A percentile compares a stretch with the other conserved stretches of the same genome.
phyloP scores from a whole-genome alignment of 2,113 vertebrate species.

The Ramphastos sulfuratus region DNA sequence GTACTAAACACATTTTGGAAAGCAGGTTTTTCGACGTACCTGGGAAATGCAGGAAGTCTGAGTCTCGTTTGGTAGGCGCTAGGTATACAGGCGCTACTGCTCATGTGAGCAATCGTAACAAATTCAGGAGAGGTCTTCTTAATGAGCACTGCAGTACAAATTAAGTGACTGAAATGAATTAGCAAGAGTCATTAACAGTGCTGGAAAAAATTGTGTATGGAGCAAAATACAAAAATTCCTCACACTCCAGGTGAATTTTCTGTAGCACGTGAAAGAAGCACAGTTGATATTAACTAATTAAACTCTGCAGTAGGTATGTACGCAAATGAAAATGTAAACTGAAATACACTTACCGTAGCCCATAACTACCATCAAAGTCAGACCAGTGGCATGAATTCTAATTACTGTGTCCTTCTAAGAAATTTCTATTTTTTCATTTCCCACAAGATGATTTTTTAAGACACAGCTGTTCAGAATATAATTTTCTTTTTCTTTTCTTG shows the following conservation, averaged over 20 bases:
- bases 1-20: not conserved
- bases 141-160: not conserved
- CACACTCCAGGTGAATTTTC: not conserved
- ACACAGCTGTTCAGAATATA: not conserved
- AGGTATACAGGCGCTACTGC: not conserved
- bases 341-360: not conserved
- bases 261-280: not conserved
- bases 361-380: not conserved
- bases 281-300: not conserved
- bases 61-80: not conserved
- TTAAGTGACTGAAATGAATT: constrained; percentile 6
- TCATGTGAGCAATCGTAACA: not conserved
- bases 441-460: not conserved
- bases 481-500: not conserved
- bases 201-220: not conserved
- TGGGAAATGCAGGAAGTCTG: not conserved
- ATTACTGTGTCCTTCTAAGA: not conserved
- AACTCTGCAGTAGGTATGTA: not conserved
- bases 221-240: not conserved
- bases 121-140: constrained; percentile 3
- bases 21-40: not conserved
- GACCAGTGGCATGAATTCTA: not conserved
- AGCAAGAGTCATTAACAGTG: not conserved
- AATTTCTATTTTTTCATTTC: not conserved
- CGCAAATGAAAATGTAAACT: not conserved